Evolutionary conservation across 2,888 invertebrate genomes (phyloP), one percentile per base, ranked within the genome.

Genomic region (Leptura quadrifasciata): DNA sequence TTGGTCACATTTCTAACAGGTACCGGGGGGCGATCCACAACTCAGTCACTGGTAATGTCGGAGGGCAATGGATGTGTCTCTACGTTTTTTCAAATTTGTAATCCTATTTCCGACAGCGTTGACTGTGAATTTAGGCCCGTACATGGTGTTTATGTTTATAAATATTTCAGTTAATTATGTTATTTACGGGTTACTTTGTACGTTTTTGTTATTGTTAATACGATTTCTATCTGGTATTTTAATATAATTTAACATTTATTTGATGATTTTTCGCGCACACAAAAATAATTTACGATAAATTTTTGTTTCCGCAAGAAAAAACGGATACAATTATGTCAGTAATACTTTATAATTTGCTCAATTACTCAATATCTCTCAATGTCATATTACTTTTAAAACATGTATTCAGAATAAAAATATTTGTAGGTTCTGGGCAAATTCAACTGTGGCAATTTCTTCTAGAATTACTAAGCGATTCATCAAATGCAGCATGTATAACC

Each of bases 361-460:
- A 47, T 47, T 47, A 47, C 47, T 39, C 39, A 39, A 39, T 39
- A 39, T 39, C 39, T 47, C 47, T 47, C n/a, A 12, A 3, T n/a
- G 47, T 47, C 47, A 47, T 47, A n/a, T 47, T 47, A 47, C 47
- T n/a, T 47, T 47, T n/a, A 47, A n/a, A n/a, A 12, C n/a, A 4
- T 47, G 12, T n/a, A 47, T 47, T 47, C 3, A 47, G n/a, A 3
- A 6, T 47, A n/a, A n/a, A 47, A 47, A 47, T 57, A 20, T 57
- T 63, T 75, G 0, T 74, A 95, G 96, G 96, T 88, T 97, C 96
- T 54, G 98, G 99, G 39, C 99, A 99, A 91, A 99, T 99, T 86
- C 99, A 99, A 89, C 91, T 99, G 83, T 99, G 99, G 99, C 99
- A 99, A 91, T 99, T 99, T 90, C 93, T 99, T 57, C 92, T 99